Evolutionary conservation across 2,888 invertebrate species (phyloP).

Genomic region (Cerceris ruficornis): DNA sequence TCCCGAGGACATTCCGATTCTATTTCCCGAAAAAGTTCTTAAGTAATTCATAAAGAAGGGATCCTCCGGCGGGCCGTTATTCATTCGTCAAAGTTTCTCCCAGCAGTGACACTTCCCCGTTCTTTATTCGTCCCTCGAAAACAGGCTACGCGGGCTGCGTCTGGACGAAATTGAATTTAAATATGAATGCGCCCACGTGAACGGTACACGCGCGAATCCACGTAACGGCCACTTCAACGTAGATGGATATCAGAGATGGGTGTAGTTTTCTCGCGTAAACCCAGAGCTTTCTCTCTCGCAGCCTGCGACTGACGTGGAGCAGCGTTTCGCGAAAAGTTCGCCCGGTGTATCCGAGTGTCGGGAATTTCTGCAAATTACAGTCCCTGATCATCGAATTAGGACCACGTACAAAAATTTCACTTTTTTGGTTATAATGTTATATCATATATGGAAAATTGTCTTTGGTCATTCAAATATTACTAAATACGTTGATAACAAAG

Average conservation of each 20-base stretch:
- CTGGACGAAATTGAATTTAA: conserved; percentile 74
- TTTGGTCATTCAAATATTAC: too few relatives aligned
- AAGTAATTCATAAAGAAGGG: conserved; percentile 8
- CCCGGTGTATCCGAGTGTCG: too few relatives aligned
- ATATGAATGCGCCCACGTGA: conserved; percentile 67
- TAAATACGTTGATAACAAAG: too few relatives aligned
- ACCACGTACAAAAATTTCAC: too few relatives aligned
- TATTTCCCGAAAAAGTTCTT: background rate
- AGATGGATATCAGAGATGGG: conserved; percentile 51
- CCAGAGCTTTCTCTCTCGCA: conserved; percentile 7
- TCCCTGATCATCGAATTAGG: too few relatives aligned
- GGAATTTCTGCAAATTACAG: too few relatives aligned
- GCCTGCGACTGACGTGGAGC: background rate
- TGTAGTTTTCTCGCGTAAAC: conserved; percentile 51
- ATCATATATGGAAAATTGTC: too few relatives aligned
- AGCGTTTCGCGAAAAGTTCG: too few relatives aligned
- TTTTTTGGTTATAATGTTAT: too few relatives aligned
- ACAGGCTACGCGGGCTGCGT: conserved; percentile 42
- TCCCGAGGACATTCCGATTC: background rate
- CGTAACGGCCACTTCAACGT: conserved; percentile 55
- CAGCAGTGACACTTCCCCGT: conserved; percentile 49
- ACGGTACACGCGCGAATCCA: conserved; percentile 37
- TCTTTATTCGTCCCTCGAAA: conserved; percentile 57
- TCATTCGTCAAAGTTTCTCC: conserved; percentile 52
- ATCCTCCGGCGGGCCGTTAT: conserved; percentile 33